phyloP scores from a whole-genome alignment of 2,888 invertebrate species.

The Cantharis nigra region DNA sequence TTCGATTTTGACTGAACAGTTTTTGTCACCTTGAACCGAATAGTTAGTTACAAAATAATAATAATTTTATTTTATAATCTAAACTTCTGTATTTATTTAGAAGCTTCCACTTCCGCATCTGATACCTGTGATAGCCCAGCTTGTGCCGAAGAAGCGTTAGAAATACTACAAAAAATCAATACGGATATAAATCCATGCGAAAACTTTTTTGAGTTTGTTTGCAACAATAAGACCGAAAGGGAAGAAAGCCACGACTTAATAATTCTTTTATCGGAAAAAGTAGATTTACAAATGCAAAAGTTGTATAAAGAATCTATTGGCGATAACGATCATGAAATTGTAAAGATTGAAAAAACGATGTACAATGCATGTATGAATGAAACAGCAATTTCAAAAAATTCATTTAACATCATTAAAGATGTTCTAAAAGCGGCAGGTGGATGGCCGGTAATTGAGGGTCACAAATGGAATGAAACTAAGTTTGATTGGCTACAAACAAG shows the following conservation, averaged over 20 bases:
- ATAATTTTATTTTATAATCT: not conserved
- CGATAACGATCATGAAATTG: slow-evolving; percentile 12
- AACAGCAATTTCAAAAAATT: slow-evolving; percentile 28
- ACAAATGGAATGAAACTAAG: slow-evolving; percentile 34
- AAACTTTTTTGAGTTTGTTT: slow-evolving; percentile 61
- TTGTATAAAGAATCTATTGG: slow-evolving; percentile 6
- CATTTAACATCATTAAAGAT: slow-evolving; percentile 29
- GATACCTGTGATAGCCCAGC: not conserved
- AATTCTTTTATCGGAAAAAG: not conserved
- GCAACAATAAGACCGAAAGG: slow-evolving; percentile 5
- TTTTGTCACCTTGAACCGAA: not conserved
- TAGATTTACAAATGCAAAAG: slow-evolving; percentile 5
- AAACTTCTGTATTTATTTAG: slow-evolving; percentile 4
- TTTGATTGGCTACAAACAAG: slow-evolving; percentile 42
- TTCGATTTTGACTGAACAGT: not conserved
- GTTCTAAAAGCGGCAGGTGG: slow-evolving; percentile 41
- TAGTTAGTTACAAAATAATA: not conserved
- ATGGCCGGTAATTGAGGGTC: slow-evolving; percentile 42
- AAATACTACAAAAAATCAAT: slow-evolving; percentile 71
- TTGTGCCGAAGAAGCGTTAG: slow-evolving; percentile 59
- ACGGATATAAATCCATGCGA: slow-evolving; percentile 71
- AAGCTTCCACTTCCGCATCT: not conserved
- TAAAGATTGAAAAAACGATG: slow-evolving; percentile 10
- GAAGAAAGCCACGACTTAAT: not conserved
- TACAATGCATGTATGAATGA: slow-evolving; percentile 40